A percentile compares a stretch with the other conserved stretches of the same genome.
Evolutionary conservation across 2,797 vertebrate species (phyloP).

Genomic region (Rhinophrynus dorsalis): DNA sequence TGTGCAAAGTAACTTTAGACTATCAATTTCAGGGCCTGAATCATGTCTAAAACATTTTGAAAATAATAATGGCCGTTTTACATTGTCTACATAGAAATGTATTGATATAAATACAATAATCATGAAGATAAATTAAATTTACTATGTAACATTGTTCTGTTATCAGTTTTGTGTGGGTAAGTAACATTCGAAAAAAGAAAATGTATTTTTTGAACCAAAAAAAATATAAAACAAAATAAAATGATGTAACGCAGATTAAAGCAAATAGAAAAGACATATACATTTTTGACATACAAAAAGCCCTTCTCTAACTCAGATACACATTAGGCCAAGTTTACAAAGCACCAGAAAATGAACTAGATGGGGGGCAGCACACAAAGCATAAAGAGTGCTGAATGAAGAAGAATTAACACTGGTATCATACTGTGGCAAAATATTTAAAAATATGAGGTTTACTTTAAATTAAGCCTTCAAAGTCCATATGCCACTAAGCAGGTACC

Average conservation of each 20-base stretch:
- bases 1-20: constrained; percentile 41
- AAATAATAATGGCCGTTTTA: constrained; percentile 21
- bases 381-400: constrained; percentile 67
- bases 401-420: constrained; percentile 80
- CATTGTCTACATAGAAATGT: neutral
- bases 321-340: constrained; percentile 64
- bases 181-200: neutral
- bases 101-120: neutral
- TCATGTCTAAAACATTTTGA: neutral
- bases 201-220: constrained; percentile 57
- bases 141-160: neutral
- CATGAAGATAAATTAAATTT: neutral
- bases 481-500: constrained; percentile 74
- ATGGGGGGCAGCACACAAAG: constrained; percentile 63
- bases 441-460: constrained; percentile 73
- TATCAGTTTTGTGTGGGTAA: neutral
- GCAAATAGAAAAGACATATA: constrained; percentile 37
- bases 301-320: constrained; percentile 49
- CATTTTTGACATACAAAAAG: constrained; percentile 40
- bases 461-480: constrained; percentile 77
- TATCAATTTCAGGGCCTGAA: constrained; percentile 9
- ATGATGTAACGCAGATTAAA: constrained; percentile 65
- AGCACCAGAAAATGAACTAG: constrained; percentile 54
- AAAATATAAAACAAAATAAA: constrained; percentile 54
- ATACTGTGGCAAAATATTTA: constrained; percentile 77